Base-by-base conservation (phyloP, 2,888 invertebrate genomes). In the Lepas anatifera region DNA sequence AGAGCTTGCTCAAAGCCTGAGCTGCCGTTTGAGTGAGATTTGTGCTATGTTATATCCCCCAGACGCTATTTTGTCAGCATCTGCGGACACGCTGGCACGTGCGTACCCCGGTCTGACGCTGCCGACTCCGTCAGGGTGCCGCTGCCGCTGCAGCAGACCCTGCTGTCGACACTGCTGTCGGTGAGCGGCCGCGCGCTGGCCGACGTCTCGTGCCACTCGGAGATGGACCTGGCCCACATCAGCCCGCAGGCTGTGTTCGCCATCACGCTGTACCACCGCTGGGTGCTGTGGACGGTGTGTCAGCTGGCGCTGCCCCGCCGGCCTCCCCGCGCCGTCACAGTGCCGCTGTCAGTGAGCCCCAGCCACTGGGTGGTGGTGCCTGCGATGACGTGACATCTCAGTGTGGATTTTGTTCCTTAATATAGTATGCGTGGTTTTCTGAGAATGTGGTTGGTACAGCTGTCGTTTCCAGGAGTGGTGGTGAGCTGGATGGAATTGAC, bases 71-170 rank as follows among this genome's bases (percentile, higher is more conserved):
- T 27, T 11, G 7, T 2, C n/a, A 27, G 25, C 27, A 25, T 11
- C 50, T 1, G 22, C 18, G 25, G 10, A 25, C 16, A 25, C 27
- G 25, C 25, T 25, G 7, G 7, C 25, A 11, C 10, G 25, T 25
- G 6, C 25, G 6, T 10, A 11, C 13, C 18, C 52, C 27, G 29
- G 16, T 16, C 10, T 25, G 25, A 25, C 7, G 25, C 50, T 7
- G 13, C 50, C 16, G 25, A 16, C 8, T 7, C 0, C 18, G 18
- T 35, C 58, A 58, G 58, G 58, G 58, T 58, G 58, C 58, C 58
- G 35, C 58, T 58, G 58, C 58, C 58, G 58, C 25, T 58, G 58
- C 58, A 58, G 35, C 58, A 58, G 58, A 58, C 32, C 25, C 58
- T 58, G 58, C 32, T 58, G 58, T 35, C 35, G 25, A 35, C 58